Conservation (phyloP, 1,140 invertebrate genomes). For the Aphis gossypii region DNA sequence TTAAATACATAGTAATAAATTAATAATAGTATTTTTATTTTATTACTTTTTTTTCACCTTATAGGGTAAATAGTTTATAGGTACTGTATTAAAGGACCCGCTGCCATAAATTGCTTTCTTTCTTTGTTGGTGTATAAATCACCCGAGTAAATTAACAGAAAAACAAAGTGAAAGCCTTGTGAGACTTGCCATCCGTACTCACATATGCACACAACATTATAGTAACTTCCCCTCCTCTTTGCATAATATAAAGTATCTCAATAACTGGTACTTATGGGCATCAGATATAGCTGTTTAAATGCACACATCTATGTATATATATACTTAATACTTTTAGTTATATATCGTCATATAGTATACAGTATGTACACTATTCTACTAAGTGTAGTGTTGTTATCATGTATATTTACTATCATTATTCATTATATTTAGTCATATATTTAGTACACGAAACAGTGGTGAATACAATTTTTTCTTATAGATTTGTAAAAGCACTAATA, state of each 20-base stretch:
- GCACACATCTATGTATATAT: background rate
- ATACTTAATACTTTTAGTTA: background rate
- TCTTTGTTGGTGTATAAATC: slow-evolving; percentile 3
- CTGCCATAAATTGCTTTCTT: slow-evolving; percentile 41
- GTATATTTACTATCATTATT: background rate
- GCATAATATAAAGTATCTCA: background rate
- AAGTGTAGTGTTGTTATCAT: background rate
- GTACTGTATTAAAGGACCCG: background rate
- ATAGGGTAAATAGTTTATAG: background rate
- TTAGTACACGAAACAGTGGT: background rate
- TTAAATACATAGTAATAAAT: background rate
- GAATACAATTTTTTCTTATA: background rate
- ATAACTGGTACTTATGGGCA: background rate
- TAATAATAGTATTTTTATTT: background rate
- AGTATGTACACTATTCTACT: background rate
- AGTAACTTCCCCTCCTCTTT: background rate
- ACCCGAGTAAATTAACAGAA: slow-evolving; percentile 30
- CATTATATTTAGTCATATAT: background rate
- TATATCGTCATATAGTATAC: background rate
- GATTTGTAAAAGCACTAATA: background rate
- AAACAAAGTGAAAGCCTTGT: slow-evolving; percentile 36
- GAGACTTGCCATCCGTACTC: background rate
- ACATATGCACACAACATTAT: background rate
- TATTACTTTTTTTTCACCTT: background rate
- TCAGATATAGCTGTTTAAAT: background rate